Evolutionary conservation across 2,113 vertebrate genomes (phyloP), one percentile per base, ranked within the genome.

Genomic region (Apistogramma diplotaenia): DNA sequence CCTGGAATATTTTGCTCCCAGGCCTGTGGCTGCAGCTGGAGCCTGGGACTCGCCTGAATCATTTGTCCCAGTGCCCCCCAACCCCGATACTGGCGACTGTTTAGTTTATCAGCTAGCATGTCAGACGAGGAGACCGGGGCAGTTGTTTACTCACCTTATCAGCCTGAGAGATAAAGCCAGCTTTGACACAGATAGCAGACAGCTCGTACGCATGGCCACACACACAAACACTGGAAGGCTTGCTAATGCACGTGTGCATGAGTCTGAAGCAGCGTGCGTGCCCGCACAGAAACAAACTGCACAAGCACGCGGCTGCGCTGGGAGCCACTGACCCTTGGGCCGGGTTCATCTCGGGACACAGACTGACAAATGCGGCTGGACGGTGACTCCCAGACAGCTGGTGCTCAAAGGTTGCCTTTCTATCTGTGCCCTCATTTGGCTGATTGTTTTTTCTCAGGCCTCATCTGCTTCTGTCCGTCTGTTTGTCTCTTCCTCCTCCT

Each of bases 71-170:
- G 56, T 18, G 10, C 18, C 46, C 15, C 62, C 12, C 1, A 6
- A 21, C 58, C 23, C 67, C 1, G 35, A 70, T 15, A 19, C 70
- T 7, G 81, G 23, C 25, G 59, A 85, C 62, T 21, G 57, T 23
- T 13, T 76, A 59, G 21, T 85, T 81, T 78, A 78, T 81, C 83
- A 81, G 73, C 74, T 59, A 35, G 62, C 79, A 51, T 78, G 85
- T 85, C 83, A 74, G 76, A 77, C 65, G 33, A 82, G 80, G 81
- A 74, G 87, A 77, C 62, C 35, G 16, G 81, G 81, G 79, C 73
- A 57, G 78, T 84, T 93, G 90, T 93, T 94, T 91, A 88, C 89
- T 90, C 87, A 86, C 86, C 91, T 93, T 92, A 92, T 93, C 93
- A 73, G 73, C 55, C 79, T 37, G 61, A 37, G 81, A 88, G 90